Evolutionary conservation across 2,888 invertebrate genomes (phyloP).

Genomic region (Nipponacmea schrenckii): DNA sequence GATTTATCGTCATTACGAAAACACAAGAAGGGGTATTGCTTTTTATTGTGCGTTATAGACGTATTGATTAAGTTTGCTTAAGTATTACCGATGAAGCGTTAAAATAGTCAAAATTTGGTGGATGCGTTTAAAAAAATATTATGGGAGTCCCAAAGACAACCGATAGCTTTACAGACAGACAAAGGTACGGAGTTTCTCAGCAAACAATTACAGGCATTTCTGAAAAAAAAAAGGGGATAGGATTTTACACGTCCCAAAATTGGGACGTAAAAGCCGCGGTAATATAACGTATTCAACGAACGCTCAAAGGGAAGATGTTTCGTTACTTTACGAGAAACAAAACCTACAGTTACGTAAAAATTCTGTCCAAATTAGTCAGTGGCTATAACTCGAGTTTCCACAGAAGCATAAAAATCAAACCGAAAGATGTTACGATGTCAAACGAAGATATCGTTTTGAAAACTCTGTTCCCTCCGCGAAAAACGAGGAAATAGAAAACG

Average conservation of each 20-base stretch:
- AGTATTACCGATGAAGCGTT: constrained; percentile 39
- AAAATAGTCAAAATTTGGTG: constrained; percentile 29
- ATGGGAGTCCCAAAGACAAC: constrained; percentile 25
- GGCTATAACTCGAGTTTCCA: too few relatives aligned
- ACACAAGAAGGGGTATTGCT: constrained; percentile 36
- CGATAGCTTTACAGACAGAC: constrained; percentile 36
- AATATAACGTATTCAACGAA: constrained; percentile 49
- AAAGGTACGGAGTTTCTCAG: constrained; percentile 40
- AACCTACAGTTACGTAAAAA: too few relatives aligned
- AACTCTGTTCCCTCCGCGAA: too few relatives aligned
- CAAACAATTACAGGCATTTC: constrained; percentile 21
- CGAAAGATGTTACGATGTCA: too few relatives aligned
- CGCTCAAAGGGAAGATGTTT: too few relatives aligned
- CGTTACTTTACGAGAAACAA: too few relatives aligned
- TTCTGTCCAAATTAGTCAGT: too few relatives aligned
- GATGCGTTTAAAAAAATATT: constrained; percentile 31
- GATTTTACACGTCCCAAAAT: constrained; percentile 43
- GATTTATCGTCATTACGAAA: neutral
- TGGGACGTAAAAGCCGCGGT: constrained; percentile 51
- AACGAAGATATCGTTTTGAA: too few relatives aligned
- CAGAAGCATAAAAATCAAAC: too few relatives aligned
- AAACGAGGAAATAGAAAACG: neutral
- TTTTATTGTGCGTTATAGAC: constrained; percentile 45
- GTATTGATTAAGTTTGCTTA: constrained; percentile 41
- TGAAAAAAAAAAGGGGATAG: constrained; percentile 27